Base-by-base conservation (phyloP, 2,888 invertebrate genomes). In the Eurytoma californica region DNA sequence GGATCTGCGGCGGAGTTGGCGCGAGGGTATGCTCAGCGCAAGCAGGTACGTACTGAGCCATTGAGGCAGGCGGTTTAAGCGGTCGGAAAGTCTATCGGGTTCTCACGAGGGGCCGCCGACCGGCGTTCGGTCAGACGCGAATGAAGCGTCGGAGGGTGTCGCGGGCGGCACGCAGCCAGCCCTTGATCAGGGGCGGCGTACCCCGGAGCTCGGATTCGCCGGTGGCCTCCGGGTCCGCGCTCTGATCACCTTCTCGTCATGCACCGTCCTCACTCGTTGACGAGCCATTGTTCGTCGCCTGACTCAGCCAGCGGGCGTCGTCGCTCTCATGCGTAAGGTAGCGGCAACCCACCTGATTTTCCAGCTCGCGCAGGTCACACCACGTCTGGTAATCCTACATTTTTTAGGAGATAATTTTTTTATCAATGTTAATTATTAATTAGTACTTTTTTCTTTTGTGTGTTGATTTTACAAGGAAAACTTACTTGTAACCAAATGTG, bases 401-500 rank as follows among this genome's bases (percentile, higher is more conserved):
- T 66, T 18, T 14, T 39, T 39, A 39, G 2, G 7, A 39, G 39
- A 39, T 7, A 39, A 39, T 39, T 39, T 39, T 24, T 57, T 70
- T 61, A 39, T 7, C 1, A 47, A 51, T 30, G 4, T 75, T 3
- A 58, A 61, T 18, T 58, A 28, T 60, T 63, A 12, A 68, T 49
- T 39, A 30, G 60, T 58, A 39, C 55, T 55, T 69, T 16, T 63
- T 24, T 0, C 24, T 20, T 51, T 61, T 18, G 39, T 76, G 20
- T 12, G 66, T 39, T 65, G 28, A 47, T 57, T 73, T 55, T 39
- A 5, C 3, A 58, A 5, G 47, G 47, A 67, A 72, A 14, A 76
- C 86, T 89, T 90, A 95, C 97, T 94, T 99, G 98, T 84, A 99
- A 93, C 98, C 99, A 99, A 84, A 95, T 94, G 91, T 99, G 99